Conservation (phyloP, 2,888 invertebrate species). For the Melieria omissa region DNA sequence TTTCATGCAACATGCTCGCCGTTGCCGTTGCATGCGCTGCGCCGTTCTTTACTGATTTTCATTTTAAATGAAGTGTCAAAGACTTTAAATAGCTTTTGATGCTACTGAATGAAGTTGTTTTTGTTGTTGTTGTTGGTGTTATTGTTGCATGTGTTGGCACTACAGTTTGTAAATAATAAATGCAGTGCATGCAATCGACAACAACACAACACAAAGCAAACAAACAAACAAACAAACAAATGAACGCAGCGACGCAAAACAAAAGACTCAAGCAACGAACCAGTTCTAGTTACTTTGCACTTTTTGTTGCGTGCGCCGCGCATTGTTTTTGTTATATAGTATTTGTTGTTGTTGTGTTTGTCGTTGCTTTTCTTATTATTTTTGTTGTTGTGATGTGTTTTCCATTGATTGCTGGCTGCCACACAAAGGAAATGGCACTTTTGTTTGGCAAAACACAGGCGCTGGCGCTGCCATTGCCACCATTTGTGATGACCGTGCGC, state of each 20-base stretch:
- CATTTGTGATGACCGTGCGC: too few relatives aligned
- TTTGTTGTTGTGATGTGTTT: too few relatives aligned
- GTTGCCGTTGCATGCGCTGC: background rate
- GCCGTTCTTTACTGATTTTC: slow-evolving; percentile 46
- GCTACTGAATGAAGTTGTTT: slow-evolving; percentile 54
- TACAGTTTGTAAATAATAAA: slow-evolving; percentile 26
- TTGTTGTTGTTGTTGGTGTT: slow-evolving; percentile 35
- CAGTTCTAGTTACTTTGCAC: slow-evolving; percentile 7
- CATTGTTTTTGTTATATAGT: too few relatives aligned
- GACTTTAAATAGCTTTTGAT: slow-evolving; percentile 60
- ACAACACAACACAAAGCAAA: background rate
- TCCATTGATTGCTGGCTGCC: too few relatives aligned
- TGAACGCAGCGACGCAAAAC: too few relatives aligned
- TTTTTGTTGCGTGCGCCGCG: too few relatives aligned
- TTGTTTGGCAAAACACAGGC: too few relatives aligned
- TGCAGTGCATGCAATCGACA: background rate
- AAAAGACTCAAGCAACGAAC: slow-evolving; percentile 7
- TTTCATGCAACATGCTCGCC: too few relatives aligned
- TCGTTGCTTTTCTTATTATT: too few relatives aligned
- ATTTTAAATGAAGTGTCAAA: slow-evolving; percentile 60
- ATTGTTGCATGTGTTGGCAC: slow-evolving; percentile 14
- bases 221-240: slow-evolving; percentile 2
- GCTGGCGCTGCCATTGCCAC: too few relatives aligned
- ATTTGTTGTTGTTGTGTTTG: too few relatives aligned
- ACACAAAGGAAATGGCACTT: too few relatives aligned